Conservation (phyloP, 2,888 invertebrate species). For the Odontothrips loti region DNA sequence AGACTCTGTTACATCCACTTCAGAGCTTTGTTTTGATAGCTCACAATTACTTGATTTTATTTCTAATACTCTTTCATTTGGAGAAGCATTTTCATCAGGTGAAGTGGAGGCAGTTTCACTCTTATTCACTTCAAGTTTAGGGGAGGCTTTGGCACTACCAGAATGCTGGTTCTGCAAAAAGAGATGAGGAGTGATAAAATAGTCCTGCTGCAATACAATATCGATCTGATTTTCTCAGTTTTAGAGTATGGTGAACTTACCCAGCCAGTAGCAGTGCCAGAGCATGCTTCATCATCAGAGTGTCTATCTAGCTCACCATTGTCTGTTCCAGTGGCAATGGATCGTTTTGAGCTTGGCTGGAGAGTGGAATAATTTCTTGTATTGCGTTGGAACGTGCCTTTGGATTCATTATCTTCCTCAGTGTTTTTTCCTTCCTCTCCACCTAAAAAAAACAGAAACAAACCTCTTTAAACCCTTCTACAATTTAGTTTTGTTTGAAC, state of each 20-base stretch:
- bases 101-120: not conserved
- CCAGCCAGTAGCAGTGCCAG: not conserved
- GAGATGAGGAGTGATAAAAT: not conserved
- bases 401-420: not conserved
- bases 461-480: not conserved
- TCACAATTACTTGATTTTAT: not conserved
- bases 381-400: not conserved
- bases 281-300: not conserved
- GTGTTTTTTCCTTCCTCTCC: not conserved
- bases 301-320: constrained; percentile 5
- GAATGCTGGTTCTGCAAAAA: not conserved
- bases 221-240: not conserved
- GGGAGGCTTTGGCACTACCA: not conserved
- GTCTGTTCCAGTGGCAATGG: not conserved
- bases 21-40: not conserved
- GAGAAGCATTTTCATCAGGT: not conserved
- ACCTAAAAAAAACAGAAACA: not conserved
- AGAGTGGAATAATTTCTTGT: not conserved
- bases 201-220: not conserved
- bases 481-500: not conserved
- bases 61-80: not conserved
- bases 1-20: not conserved
- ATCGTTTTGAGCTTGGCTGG: not conserved
- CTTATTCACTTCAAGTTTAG: not conserved
- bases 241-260: not conserved